A percentile compares a stretch with the other conserved stretches of the same genome.
Evolutionary conservation across 2,113 vertebrate species (phyloP).

Genomic region (Hirundichthys speculiger): DNA sequence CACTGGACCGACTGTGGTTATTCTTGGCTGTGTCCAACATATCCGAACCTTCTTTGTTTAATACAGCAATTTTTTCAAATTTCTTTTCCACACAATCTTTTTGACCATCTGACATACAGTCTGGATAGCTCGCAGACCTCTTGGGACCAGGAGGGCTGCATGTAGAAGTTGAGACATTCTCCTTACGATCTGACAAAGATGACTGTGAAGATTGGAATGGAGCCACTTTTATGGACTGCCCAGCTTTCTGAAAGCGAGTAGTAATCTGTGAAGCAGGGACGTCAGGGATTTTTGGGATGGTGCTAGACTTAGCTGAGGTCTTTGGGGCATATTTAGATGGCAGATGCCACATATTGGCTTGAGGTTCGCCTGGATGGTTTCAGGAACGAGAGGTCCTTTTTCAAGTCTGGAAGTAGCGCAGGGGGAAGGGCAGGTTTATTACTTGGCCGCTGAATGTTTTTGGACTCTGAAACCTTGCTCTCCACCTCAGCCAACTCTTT

Average conservation of each 20-base stretch:
- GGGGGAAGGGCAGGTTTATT: constrained; percentile 37
- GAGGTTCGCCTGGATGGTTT: constrained; percentile 89
- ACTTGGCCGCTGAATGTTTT: constrained; percentile 50
- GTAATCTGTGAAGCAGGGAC: constrained; percentile 18
- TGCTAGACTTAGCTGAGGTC: constrained; percentile 42
- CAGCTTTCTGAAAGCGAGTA: constrained; percentile 48
- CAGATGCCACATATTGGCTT: constrained; percentile 93
- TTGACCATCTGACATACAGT: constrained; percentile 42
- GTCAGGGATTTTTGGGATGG: constrained; percentile 26
- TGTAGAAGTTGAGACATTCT: constrained; percentile 33
- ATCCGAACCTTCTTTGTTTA: constrained; percentile 40
- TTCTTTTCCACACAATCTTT: constrained; percentile 30
- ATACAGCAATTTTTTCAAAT: constrained; percentile 20
- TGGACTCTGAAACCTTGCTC: constrained; percentile 51
- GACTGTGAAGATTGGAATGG: constrained; percentile 37
- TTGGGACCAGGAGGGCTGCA: constrained; percentile 32
- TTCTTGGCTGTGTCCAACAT: constrained; percentile 36
- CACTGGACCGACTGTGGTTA: constrained; percentile 26
- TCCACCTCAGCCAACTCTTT: constrained; percentile 35
- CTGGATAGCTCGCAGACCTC: constrained; percentile 55
- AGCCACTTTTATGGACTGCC: constrained; percentile 46
- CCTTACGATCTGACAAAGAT: constrained; percentile 37
- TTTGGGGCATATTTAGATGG: constrained; percentile 82
- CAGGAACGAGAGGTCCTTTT: constrained; percentile 81
- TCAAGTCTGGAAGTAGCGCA: constrained; percentile 44